Evolutionary conservation across 37 sponge, comb jelly and placozoan genomes (phyloP).

Genomic region (Beroe forskalii): DNA sequence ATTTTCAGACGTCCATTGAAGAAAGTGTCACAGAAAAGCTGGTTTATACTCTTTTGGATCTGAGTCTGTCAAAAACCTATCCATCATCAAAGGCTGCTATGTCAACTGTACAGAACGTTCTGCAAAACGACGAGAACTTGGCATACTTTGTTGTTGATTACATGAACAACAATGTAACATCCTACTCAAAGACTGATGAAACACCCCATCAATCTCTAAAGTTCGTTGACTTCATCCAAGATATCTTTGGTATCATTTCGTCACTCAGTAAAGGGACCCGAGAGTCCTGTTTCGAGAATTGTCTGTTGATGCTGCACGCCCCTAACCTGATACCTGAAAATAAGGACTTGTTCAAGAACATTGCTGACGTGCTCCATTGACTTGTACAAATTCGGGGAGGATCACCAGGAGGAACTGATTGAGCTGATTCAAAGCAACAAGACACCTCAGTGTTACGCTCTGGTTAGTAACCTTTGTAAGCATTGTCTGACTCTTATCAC

Average conservation of each 20-base stretch:
- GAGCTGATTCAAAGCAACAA: neutral
- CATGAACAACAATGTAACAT: neutral
- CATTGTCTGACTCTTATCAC: slow-evolving; percentile 59
- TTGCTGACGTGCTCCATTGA: neutral
- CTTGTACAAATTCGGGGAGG: slow-evolving; percentile 53
- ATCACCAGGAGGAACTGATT: neutral
- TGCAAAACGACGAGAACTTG: neutral
- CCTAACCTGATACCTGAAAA: slow-evolving; percentile 23
- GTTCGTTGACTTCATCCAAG: neutral
- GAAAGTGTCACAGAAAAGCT: neutral
- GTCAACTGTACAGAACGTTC: neutral
- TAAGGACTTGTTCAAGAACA: neutral
- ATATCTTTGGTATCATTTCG: neutral
- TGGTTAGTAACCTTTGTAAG: neutral
- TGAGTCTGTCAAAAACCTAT: neutral
- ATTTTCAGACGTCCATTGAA: neutral
- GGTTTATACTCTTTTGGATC: slow-evolving; percentile 3
- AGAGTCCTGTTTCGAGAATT: neutral
- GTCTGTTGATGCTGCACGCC: neutral
- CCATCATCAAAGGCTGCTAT: neutral
- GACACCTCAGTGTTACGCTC: neutral
- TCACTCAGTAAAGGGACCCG: neutral
- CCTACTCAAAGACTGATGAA: slow-evolving; percentile 13
- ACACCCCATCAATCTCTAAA: neutral
- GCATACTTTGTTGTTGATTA: neutral